Conservation (phyloP, 2,797 vertebrate species). For the Scarus forsteni region DNA sequence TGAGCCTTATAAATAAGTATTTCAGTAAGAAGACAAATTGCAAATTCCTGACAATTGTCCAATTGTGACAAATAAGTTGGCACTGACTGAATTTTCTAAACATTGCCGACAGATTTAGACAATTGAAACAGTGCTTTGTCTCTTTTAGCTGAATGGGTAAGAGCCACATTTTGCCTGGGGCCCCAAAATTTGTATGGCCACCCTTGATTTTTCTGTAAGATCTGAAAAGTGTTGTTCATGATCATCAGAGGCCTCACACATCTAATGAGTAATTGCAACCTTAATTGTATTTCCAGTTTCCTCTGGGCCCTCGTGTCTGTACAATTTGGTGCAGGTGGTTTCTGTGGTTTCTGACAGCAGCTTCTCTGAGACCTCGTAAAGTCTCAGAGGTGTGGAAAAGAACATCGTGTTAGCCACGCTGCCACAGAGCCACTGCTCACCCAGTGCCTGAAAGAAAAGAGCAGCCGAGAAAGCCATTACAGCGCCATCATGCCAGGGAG, state of each 20-base stretch:
- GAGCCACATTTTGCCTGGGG: too few relatives aligned
- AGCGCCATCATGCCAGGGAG: constrained; percentile 65
- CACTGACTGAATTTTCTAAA: too few relatives aligned
- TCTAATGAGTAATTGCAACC: constrained; percentile 26
- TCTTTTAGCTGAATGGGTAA: too few relatives aligned
- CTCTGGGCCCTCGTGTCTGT: constrained; percentile 4
- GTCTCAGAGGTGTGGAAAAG: constrained; percentile 61
- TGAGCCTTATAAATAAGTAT: too few relatives aligned
- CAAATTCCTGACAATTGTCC: too few relatives aligned
- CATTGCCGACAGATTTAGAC: too few relatives aligned
- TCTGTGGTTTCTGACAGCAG: constrained; percentile 46
- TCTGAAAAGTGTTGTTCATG: too few relatives aligned
- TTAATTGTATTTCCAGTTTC: not conserved
- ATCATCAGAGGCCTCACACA: not conserved
- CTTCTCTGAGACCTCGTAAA: constrained; percentile 42
- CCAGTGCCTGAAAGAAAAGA: constrained; percentile 56
- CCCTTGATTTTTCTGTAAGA: too few relatives aligned
- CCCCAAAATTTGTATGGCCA: too few relatives aligned
- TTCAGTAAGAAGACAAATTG: too few relatives aligned
- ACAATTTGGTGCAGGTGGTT: constrained; percentile 43
- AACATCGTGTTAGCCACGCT: constrained; percentile 50
- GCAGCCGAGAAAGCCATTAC: constrained; percentile 71
- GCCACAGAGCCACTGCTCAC: constrained; percentile 38
- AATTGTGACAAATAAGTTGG: too few relatives aligned
- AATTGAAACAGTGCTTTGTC: too few relatives aligned